These are phyloP conservation scores for Eulemur mongoz DNA, from an alignment of 2,797 vertebrate genomes.

Conservation along the genomic window DNA sequence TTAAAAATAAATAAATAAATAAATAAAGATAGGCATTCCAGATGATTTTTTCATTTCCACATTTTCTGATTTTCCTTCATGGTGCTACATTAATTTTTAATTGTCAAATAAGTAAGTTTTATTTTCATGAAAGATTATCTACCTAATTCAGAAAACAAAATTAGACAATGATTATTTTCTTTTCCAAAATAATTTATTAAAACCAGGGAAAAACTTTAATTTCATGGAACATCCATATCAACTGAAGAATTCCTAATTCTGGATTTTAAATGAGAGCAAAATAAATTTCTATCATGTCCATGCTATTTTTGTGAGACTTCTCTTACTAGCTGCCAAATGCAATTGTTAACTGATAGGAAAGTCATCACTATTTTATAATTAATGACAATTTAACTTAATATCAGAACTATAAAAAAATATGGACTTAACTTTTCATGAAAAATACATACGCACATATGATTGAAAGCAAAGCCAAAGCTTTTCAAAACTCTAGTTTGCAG, in stretches of 20 bases:
- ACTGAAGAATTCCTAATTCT: neutral
- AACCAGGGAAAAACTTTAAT: neutral
- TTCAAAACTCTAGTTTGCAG: neutral
- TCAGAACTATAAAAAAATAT: conserved; percentile 31
- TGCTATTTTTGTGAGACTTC: neutral
- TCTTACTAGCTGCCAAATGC: neutral
- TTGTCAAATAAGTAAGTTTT: neutral
- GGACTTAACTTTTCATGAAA: neutral
- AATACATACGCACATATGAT: neutral
- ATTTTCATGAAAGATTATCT: neutral
- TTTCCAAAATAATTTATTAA: neutral
- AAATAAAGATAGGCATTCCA: neutral
- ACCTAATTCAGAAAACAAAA: neutral
- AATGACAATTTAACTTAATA: neutral
- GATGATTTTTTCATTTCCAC: neutral
- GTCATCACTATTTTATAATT: neutral
- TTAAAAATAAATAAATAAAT: no score
- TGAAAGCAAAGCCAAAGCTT: neutral
- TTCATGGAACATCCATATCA: neutral
- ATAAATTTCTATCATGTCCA: neutral
- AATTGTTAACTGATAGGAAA: neutral
- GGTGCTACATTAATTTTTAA: neutral
- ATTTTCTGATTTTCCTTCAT: conserved; percentile 2
- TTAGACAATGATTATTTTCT: neutral
- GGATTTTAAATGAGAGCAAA: neutral